Percentiles rank a stretch among this genome's conserved stretches.
Conservation (phyloP, 2,113 vertebrate species). For the Ptychochromis oligacanthus region DNA sequence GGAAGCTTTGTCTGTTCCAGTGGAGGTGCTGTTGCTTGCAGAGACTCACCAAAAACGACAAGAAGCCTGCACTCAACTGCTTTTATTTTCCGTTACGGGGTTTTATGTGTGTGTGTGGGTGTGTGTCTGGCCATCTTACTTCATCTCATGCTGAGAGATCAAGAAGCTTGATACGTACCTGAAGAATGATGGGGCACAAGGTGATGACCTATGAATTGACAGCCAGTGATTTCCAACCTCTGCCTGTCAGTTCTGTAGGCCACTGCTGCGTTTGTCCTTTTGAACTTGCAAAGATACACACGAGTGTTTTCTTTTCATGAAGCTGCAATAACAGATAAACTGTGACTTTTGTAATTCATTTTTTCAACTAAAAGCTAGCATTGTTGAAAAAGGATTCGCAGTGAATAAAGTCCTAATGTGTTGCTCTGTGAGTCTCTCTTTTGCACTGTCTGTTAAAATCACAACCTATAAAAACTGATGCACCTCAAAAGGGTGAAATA, state of each 20-base stretch:
- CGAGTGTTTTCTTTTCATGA: not conserved
- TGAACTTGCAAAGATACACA: constrained; percentile 6
- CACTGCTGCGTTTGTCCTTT: constrained; percentile 77
- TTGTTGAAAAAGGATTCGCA: not conserved
- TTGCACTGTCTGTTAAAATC: not conserved
- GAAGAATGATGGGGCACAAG: constrained; percentile 65
- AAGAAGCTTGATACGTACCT: not conserved
- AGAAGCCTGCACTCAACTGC: not conserved
- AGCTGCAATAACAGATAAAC: not conserved
- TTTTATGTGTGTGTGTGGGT: not conserved
- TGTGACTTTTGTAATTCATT: not conserved
- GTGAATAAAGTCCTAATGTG: constrained; percentile 33
- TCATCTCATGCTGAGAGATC: not conserved
- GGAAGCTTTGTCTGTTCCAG: constrained; percentile 80
- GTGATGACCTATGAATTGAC: constrained; percentile 89
- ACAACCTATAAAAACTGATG: not conserved
- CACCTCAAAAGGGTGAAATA: not conserved
- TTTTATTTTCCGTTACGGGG: not conserved
- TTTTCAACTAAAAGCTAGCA: not conserved
- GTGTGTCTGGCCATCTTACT: not conserved
- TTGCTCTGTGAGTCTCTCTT: constrained; percentile 17
- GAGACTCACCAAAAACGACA: constrained; percentile 58
- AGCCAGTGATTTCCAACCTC: constrained; percentile 77
- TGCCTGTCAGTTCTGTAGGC: constrained; percentile 89
- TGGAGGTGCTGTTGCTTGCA: constrained; percentile 84